Percentiles rank a stretch among this genome's conserved stretches.
These are phyloP conservation scores for Sander lucioperca DNA, from an alignment of 2,113 vertebrate species.

Conservation along the genomic window DNA sequence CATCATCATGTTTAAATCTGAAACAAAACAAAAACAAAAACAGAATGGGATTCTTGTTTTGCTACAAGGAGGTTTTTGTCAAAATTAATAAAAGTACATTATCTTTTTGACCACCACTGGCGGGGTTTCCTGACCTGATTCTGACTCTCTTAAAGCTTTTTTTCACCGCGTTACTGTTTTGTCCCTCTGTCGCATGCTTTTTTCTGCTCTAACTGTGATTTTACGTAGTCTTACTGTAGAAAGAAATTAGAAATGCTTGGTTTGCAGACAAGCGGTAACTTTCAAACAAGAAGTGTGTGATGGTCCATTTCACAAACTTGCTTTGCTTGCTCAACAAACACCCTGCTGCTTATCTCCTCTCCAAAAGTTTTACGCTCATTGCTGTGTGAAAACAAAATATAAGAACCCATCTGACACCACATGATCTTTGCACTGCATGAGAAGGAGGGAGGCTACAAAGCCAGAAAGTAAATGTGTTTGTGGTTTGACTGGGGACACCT, in stretches of 20 bases:
- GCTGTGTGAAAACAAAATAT: neutral
- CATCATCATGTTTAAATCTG: neutral
- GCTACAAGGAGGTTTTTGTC: neutral
- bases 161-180: no score
- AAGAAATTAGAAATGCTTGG: neutral
- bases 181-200: neutral
- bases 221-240: no score
- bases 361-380: neutral
- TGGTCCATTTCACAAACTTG: neutral
- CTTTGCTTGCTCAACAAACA: neutral
- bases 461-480: neutral
- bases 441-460: neutral
- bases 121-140: neutral
- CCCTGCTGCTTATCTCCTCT: neutral
- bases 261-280: neutral
- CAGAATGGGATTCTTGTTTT: neutral
- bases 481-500: conserved; percentile 44
- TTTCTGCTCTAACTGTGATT: neutral
- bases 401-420: neutral
- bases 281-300: neutral
- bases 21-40: no score
- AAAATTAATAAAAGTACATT: neutral
- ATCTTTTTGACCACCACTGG: neutral
- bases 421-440: no score
- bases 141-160: neutral